phyloP scores from a whole-genome alignment of 2,797 vertebrate species.

The Vultur gryphus region DNA sequence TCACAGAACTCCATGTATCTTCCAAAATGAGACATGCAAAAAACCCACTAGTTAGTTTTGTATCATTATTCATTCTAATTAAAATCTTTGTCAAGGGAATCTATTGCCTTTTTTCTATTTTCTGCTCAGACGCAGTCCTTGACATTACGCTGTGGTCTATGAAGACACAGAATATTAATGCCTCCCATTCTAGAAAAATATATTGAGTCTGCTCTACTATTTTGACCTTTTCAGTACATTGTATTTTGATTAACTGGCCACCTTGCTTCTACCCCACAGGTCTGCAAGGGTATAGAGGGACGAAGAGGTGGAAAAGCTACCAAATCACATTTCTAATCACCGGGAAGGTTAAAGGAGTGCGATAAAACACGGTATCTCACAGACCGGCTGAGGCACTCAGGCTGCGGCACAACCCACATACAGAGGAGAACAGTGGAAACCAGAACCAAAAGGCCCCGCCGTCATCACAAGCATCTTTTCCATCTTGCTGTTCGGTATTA shows the following conservation, averaged over 20 bases:
- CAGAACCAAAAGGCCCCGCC: background rate
- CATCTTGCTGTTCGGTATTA: background rate
- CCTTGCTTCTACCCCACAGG: slow-evolving; percentile 38
- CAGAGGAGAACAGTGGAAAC: background rate
- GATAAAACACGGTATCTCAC: background rate
- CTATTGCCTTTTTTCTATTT: slow-evolving; percentile 25
- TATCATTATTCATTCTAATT: slow-evolving; percentile 43
- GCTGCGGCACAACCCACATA: rapidly evolving
- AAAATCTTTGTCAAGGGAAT: slow-evolving; percentile 47
- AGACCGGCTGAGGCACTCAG: background rate
- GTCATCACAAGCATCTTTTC: background rate
- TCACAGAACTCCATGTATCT: background rate
- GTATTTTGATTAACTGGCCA: slow-evolving; percentile 64
- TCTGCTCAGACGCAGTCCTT: slow-evolving; percentile 20
- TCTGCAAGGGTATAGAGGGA: slow-evolving; percentile 17
- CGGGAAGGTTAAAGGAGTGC: background rate
- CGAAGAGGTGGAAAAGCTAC: background rate
- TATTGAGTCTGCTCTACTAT: background rate
- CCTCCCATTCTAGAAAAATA: slow-evolving; percentile 38
- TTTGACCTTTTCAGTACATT: slow-evolving; percentile 65
- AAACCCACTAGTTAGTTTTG: background rate
- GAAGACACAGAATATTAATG: slow-evolving; percentile 51
- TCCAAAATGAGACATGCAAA: background rate
- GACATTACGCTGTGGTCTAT: background rate
- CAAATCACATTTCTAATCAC: background rate